Percentiles rank a stretch among this genome's conserved stretches.
Evolutionary conservation across 2,888 invertebrate species (phyloP).

Genomic region (Eudasyphora cyanicolor): DNA sequence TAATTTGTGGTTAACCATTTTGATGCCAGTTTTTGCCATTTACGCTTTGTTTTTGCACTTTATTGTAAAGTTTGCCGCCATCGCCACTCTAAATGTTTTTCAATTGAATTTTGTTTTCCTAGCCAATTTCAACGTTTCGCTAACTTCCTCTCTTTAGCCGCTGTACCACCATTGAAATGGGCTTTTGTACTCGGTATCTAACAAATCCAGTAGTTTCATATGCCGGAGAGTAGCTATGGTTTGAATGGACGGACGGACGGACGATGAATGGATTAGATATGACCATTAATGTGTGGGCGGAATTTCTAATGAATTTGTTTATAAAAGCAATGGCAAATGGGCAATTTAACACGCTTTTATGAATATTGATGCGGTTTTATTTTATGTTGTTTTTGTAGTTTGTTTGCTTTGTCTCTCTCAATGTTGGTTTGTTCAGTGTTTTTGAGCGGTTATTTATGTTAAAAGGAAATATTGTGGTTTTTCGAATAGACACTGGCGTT

Average conservation of each 20-base stretch:
- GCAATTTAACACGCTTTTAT: slow-evolving; percentile 47
- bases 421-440: neutral
- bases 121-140: neutral
- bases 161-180: neutral
- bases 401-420: neutral
- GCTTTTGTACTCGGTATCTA: neutral
- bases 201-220: neutral
- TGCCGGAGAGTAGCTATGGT: neutral
- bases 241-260: neutral
- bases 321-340: neutral
- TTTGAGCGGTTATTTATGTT: neutral
- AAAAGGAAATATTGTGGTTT: neutral
- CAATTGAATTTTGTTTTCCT: slow-evolving; percentile 7
- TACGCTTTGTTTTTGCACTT: neutral
- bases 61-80: neutral
- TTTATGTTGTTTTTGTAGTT: neutral
- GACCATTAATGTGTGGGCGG: slow-evolving; percentile 51
- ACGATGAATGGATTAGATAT: neutral
- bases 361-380: slow-evolving; percentile 48
- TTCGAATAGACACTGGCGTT: neutral
- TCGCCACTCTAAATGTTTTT: neutral
- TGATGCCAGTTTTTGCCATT: neutral
- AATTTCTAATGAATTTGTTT: slow-evolving; percentile 49
- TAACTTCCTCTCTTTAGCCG: neutral
- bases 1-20: slow-evolving; percentile 58